Base-by-base conservation (phyloP, 2,113 vertebrate genomes). In the Rhea pennata region DNA sequence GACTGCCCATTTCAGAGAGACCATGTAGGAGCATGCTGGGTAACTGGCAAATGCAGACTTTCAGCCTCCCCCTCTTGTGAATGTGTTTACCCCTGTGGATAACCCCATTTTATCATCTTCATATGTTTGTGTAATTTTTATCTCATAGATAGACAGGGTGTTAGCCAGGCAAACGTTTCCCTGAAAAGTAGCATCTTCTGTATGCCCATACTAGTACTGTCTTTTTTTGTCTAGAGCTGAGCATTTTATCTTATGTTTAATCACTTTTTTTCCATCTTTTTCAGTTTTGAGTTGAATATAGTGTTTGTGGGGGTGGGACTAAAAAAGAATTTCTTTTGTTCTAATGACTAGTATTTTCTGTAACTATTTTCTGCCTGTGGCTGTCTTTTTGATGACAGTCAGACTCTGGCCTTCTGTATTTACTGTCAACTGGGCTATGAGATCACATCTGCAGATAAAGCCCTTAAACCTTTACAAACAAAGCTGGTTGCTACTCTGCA, bases 101-200 rank as follows among this genome's bases (percentile, higher is more conserved):
- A 95, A 97, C 95, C 94, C 78, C 81, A 17, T 87, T 92, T 94
- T 77, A 67, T 83, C 92, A 1, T 95, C 82, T 84, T 95, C 94
- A 51, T 91, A 93, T 96, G 94, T 96, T 95, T 93, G 74, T 95
- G 84, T 94, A 88, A 87, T 96, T 93, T 94, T 88, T 93, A 78
- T 90, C 93, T 96, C 94, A 71, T 95, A 95, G 96, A 96, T 79
- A 96, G 96, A 92, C 92, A 96, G 94, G 78, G 94, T 97, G 95
- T 95, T 95, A 97, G 96, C 71, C 6, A 95, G 95, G 95, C 71
- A 92, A 96, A 91, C 44, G 51, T 59, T 95, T 93, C 78, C 90
- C 87, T 96, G 92, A 95, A 89, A 95, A 95, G 87, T 85, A 91
- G 84, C 95, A 93, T 95, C 92, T 96, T 97, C 86, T 87, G 33